Percentiles rank a stretch among this genome's conserved stretches.
phyloP scores from a whole-genome alignment of 2,888 invertebrate species.

The Andricus curvator region DNA sequence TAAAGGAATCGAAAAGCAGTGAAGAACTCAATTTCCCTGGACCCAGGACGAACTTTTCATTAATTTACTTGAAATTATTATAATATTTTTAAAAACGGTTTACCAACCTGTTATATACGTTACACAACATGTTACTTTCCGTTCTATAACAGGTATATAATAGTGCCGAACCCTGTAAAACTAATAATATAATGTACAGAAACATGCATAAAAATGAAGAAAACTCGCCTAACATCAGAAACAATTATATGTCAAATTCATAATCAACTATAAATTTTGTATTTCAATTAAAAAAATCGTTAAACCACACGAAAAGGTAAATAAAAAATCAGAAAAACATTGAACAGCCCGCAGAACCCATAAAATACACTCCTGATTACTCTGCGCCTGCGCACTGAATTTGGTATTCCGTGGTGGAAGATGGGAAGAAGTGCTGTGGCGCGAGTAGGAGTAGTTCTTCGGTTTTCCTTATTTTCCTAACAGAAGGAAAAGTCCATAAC shows the following conservation, averaged over 20 bases:
- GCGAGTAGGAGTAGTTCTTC: not conserved
- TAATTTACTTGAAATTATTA: too few relatives aligned
- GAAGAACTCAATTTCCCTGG: not conserved
- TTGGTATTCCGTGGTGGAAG: not conserved
- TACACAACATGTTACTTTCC: not conserved
- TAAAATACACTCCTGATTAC: constrained; percentile 2
- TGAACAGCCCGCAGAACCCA: not conserved
- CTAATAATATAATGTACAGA: not conserved
- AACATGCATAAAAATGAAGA: too few relatives aligned
- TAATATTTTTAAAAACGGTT: too few relatives aligned
- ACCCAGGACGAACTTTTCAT: too few relatives aligned
- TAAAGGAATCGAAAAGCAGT: not conserved
- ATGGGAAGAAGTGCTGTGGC: constrained; percentile 11
- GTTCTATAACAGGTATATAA: not conserved
- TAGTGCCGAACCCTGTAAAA: not conserved
- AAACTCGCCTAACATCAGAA: not conserved
- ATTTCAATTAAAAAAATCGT: not conserved
- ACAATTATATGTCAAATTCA: not conserved
- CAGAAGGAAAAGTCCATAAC: constrained; percentile 23
- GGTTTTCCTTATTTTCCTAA: constrained; percentile 34
- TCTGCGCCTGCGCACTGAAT: not conserved
- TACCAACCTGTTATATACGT: too few relatives aligned
- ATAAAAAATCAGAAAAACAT: not conserved
- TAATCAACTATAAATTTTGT: not conserved
- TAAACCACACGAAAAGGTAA: not conserved